These are phyloP conservation scores for Spodoptera exigua DNA, from an alignment of 2,888 invertebrate genomes.

Conservation along the genomic window DNA sequence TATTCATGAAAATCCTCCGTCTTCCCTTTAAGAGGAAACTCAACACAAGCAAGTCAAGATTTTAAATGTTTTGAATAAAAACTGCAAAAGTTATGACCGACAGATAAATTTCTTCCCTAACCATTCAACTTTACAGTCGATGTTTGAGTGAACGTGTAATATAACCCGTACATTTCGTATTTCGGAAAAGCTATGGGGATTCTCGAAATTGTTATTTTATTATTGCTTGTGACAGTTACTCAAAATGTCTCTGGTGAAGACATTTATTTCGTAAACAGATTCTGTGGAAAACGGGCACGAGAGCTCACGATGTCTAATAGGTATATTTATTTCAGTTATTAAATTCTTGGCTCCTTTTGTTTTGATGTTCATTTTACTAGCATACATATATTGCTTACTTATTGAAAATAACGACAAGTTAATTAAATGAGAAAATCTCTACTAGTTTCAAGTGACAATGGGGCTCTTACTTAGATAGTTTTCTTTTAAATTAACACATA, in stretches of 20 bases:
- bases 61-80: constrained; percentile 11
- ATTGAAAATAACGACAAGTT: no score
- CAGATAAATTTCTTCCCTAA: background rate
- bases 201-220: constrained; percentile 6
- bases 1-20: background rate
- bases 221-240: constrained; percentile 8
- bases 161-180: background rate
- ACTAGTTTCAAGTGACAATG: no score
- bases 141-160: background rate
- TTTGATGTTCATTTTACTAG: no score
- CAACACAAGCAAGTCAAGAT: background rate
- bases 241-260: constrained; percentile 4
- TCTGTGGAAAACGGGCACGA: no score
- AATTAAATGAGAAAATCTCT: no score
- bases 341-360: no score
- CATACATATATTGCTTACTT: no score
- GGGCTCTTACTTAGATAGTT: no score
- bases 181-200: constrained; percentile 2
- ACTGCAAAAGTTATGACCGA: background rate
- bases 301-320: no score
- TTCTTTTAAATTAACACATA: background rate
- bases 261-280: constrained; percentile 7
- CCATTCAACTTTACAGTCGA: background rate
- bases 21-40: background rate
- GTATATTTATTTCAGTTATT: no score